Base-by-base conservation (phyloP, 1,140 invertebrate genomes). In the Druon quercuslanigerum region DNA sequence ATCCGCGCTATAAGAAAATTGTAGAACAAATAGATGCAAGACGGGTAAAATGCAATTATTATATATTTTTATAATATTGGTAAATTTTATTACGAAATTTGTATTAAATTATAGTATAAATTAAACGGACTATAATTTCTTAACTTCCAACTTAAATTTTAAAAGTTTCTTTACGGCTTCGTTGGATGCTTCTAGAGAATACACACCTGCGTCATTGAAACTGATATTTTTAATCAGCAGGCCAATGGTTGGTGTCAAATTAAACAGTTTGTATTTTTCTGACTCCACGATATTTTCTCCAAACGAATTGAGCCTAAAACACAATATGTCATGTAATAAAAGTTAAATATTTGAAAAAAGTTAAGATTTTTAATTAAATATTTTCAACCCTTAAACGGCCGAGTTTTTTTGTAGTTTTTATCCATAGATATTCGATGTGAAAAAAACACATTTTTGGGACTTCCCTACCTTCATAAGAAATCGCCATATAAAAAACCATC, bases 181-280 rank as follows among this genome's bases (percentile, higher is more conserved):
- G 40, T 66, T 66, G 2, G 25, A 40, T 2, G 40, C 60, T 66
- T 66, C 25, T 5, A 66, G 25, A 40, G 40, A 66, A 66, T 66
- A 66, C n/a, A 40, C 14, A 40, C 60, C 60, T 16, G 60, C 13
- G 7, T 66, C 60, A 66, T 40, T 16, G 0, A n/a, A 40, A 66
- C n/a, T 46, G 3, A 66, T 66, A 66, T 66, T 16, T 25, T 66
- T 66, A 2, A 66, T 66, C 13, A 66, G 3, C 9, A 66, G 9
- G 16, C 60, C 60, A 66, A n/a, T 66, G n/a, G 60, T 66, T 66
- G 60, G 40, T n/a, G 6, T 7, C n/a, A 40, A 46, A 66, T 66
- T 66, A 25, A 66, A 66, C 0, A 66, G 4, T 40, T 16, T 66
- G 16, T n/a, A 40, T 4, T 66, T 66, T 40, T 66, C 25, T 1